phyloP scores from a whole-genome alignment of 2,888 invertebrate genomes.

The Pinctada fucata region DNA sequence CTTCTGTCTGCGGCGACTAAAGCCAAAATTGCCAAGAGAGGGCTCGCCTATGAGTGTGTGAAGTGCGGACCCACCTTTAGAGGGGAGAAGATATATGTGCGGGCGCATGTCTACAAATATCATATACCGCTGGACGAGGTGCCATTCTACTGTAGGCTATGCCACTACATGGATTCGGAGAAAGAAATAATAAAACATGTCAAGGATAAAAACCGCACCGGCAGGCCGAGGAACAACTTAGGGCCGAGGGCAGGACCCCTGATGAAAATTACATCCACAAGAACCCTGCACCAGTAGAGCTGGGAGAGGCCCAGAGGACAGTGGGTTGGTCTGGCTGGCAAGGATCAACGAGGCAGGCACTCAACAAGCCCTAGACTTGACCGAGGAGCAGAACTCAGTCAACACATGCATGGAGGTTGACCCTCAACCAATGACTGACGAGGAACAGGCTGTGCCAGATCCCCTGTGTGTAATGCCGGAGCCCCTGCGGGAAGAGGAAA shows the following conservation, averaged over 20 bases:
- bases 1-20: background rate
- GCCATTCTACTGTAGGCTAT: constrained; percentile 10
- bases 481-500: no score
- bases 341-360: background rate
- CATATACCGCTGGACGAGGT: constrained; percentile 5
- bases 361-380: no score
- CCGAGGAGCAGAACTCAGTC: no score
- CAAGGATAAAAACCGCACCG: no score
- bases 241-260: no score
- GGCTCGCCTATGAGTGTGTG: background rate
- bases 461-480: no score
- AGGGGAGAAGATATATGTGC: constrained; percentile 11
- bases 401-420: no score
- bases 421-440: no score
- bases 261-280: background rate
- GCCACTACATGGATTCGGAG: background rate
- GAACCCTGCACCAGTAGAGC: background rate
- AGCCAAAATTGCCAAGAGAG: background rate
- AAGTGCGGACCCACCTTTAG: background rate
- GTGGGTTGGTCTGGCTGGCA: background rate
- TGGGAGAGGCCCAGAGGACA: background rate
- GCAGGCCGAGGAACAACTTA: no score
- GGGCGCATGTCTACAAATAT: constrained; percentile 3
- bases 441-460: no score
- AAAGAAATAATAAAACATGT: background rate